Evolutionary conservation across 2,113 vertebrate species (phyloP), one percentile per base, ranked within the genome.

Genomic region (Piprites chloris): DNA sequence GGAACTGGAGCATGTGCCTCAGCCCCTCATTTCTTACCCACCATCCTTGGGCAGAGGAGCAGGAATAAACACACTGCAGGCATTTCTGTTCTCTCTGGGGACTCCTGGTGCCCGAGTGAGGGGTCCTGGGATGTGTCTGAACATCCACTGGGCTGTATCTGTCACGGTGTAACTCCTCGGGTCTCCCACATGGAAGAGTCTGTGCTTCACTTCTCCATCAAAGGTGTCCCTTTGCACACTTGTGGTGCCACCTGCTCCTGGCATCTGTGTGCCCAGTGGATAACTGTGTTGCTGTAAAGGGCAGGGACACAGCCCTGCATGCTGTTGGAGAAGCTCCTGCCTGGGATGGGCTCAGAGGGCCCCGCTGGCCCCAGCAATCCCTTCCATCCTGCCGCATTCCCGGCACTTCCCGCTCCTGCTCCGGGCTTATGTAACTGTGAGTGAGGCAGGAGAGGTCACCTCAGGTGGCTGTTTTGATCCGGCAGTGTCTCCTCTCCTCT

Each of bases 381-480:
- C 53, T n/a, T 28, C 62, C 47, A n/a, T 42, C 7, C 56, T 10
- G 80, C 88, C 37, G 56, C 80, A 44, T 44, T 78, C 80, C 88
- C 14, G 58, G 56, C 49, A 26, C 17, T 4, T 76, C 79, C 79
- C 56, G 1, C 79, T 49, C 58, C 9, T 9, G 0, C 71, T 62
- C 59, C 9, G 6, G 0, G 14, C 78, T 90, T 69, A 77, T 77
- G 87, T 90, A 63, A 90, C 41, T 24, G 79, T 27, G 41, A 84
- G 55, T 4, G 71, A 74, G 58, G 93, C 85, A 41, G n/a, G 28
- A 41, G 69, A 86, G 94, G 96, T 98, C 97, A 97, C 94, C 86
- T 94, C 72, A 86, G 97, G 96, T 95, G 92, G 50, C 93, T 87
- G 59, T 39, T 93, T n/a, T 80, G 85, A 93, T 90, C 94, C 84